Base-by-base conservation (phyloP, 2,888 invertebrate genomes). In the Epirrhoe alternata region DNA sequence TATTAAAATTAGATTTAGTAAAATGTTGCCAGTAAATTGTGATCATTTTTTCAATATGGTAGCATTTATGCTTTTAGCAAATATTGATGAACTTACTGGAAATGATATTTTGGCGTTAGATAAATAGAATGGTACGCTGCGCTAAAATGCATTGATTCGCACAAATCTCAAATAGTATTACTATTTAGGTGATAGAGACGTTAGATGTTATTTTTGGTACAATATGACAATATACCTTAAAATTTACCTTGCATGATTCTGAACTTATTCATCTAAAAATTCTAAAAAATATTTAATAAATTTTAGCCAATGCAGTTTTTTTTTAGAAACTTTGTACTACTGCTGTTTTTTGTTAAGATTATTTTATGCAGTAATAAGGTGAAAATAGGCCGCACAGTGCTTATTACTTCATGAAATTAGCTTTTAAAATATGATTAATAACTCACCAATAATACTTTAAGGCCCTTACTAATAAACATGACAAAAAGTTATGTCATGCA, bases 71-170 rank as follows among this genome's bases (percentile, higher is more conserved):
- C 57, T 70, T 72, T 68, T 68, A 68, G 62, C 58, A 38, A 53
- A 68, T 65, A 56, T 53, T 56, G 56, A 53, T 35, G 31, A 51
- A 59, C 52, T 47, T 16, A 63, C 47, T 17, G 51, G 24, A 49
- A 61, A 57, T 30, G 38, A 52, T 58, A 64, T 45, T 49, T 62
- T 66, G 33, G 53, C 55, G 56, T 67, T 67, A 52, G 33, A 42
- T 67, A 59, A 51, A 45, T 54, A 50, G 50, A 62, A 51, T 58
- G 59, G 42, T 59, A 57, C 8, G 45, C 56, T 64, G 64, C 55
- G 70, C 67, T 42, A 69, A 69, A 64, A 64, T 61, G 61, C 52
- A 69, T 70, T 69, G 52, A 66, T 74, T 75, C 69, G 71, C 74
- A 71, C 73, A 75, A 74, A 71, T 64, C 35, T 69, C 61, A 51